phyloP scores from a whole-genome alignment of 2,797 vertebrate species.

The Sebastes diploproa region DNA sequence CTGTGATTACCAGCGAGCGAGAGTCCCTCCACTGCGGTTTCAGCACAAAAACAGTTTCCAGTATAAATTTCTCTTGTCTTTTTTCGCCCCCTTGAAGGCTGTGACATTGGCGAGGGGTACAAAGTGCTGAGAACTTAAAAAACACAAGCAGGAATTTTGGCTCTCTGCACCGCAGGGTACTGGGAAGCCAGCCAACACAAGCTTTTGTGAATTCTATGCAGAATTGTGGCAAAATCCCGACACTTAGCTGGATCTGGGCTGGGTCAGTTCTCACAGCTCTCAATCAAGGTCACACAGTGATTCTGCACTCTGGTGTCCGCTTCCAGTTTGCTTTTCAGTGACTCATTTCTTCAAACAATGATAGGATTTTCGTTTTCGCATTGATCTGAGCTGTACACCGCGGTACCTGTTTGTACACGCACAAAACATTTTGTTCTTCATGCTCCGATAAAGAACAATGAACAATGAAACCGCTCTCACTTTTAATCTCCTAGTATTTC shows the following conservation, averaged over 20 bases:
- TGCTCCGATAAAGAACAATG: background rate
- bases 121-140: constrained; percentile 79
- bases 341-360: constrained; percentile 8
- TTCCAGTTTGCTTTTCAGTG: constrained; percentile 17
- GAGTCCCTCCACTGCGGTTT: constrained; percentile 69
- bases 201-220: constrained; percentile 72
- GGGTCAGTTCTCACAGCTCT: constrained; percentile 70
- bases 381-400: background rate
- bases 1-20: constrained; percentile 72
- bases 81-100: constrained; percentile 73
- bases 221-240: constrained; percentile 72
- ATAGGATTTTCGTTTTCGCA: background rate
- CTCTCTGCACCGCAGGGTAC: constrained; percentile 61
- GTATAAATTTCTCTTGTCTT: constrained; percentile 66
- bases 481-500: background rate
- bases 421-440: background rate
- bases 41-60: constrained; percentile 70
- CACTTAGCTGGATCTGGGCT: constrained; percentile 66
- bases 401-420: background rate
- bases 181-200: constrained; percentile 80
- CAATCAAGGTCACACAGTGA: constrained; percentile 58
- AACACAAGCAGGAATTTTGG: constrained; percentile 74
- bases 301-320: constrained; percentile 14
- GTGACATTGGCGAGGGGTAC: constrained; percentile 74
- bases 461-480: background rate